These are phyloP conservation scores for Ibidorhyncha struthersii DNA, from an alignment of 2,113 vertebrate species.

Conservation along the genomic window DNA sequence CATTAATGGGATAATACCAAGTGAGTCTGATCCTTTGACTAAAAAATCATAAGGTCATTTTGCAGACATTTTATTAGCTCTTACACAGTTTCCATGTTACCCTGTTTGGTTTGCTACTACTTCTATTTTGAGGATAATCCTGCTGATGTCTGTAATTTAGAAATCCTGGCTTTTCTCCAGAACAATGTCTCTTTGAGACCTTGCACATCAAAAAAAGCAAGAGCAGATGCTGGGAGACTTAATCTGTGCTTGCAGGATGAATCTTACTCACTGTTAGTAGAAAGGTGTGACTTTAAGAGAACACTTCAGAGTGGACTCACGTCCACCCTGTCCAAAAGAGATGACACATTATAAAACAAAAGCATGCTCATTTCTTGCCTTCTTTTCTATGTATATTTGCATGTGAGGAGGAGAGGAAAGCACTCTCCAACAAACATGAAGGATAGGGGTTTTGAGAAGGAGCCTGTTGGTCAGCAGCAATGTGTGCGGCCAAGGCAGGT, in stretches of 20 bases:
- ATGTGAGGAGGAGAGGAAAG: neutral
- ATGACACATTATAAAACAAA: neutral
- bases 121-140: neutral
- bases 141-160: neutral
- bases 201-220: neutral
- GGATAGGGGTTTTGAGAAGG: neutral
- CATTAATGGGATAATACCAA: neutral
- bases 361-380: neutral
- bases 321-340: neutral
- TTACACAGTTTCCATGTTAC: neutral
- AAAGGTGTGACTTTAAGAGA: neutral
- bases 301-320: fast-evolving
- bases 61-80: neutral
- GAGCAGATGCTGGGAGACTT: neutral
- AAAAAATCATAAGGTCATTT: neutral
- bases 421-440: neutral
- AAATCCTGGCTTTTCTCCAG: neutral
- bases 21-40: neutral
- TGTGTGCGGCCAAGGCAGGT: neutral
- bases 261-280: neutral
- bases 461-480: neutral
- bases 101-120: neutral
- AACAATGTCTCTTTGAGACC: neutral
- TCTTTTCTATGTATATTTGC: neutral
- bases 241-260: neutral